phyloP scores from a whole-genome alignment of 2,888 invertebrate genomes.

The Synanthedon andrenaeformis region DNA sequence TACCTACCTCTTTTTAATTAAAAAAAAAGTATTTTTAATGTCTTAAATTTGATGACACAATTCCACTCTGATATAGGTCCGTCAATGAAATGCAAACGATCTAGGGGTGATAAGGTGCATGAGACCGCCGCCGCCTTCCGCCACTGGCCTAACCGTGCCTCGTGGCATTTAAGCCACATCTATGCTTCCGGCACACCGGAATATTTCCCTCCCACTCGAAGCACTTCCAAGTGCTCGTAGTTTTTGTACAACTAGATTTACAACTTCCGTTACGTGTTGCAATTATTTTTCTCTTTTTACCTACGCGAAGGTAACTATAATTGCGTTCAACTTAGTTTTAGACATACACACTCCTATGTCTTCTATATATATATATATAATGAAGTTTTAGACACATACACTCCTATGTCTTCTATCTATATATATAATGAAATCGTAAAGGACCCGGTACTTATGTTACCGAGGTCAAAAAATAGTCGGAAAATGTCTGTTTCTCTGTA shows the following conservation, averaged over 20 bases:
- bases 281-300: background rate
- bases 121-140: conserved; percentile 9
- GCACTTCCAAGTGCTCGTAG: conserved; percentile 18
- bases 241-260: conserved; percentile 37
- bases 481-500: no score
- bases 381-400: no score
- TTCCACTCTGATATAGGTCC: background rate
- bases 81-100: conserved; percentile 26
- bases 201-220: conserved; percentile 7
- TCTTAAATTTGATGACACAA: no score
- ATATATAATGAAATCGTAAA: no score
- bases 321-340: no score
- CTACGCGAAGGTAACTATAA: background rate
- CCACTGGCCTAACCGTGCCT: conserved; percentile 12
- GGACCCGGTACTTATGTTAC: no score
- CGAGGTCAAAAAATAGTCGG: no score
- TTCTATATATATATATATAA: no score
- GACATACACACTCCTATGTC: no score
- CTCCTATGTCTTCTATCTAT: no score
- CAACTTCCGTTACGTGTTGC: conserved; percentile 28
- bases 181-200: background rate
- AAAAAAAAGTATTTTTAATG: no score
- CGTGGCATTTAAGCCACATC: conserved; percentile 22
- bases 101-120: conserved; percentile 13
- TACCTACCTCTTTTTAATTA: no score